Conservation (phyloP, 1,140 invertebrate species). For the Venturia canescens region DNA sequence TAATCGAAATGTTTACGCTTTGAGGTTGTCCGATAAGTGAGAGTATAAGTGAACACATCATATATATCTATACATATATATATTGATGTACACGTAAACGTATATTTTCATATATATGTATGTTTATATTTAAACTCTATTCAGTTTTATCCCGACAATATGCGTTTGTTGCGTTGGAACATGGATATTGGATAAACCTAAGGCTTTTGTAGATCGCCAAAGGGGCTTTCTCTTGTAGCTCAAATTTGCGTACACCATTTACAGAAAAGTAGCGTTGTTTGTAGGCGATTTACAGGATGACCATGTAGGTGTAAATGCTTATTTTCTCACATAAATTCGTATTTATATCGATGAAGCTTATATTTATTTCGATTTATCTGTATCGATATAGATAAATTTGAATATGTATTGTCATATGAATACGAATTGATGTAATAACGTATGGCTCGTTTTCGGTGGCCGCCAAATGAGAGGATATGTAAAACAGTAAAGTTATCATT, state of each 20-base stretch:
- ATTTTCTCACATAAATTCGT: not conserved
- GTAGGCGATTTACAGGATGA: not conserved
- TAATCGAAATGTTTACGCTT: not conserved
- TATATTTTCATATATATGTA: not conserved
- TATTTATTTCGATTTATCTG: too few species aligned
- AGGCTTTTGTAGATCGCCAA: not conserved
- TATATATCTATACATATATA: not conserved
- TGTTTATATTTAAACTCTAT: not conserved
- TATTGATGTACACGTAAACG: not conserved
- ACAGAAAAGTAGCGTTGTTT: slow-evolving; percentile 6
- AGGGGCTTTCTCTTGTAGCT: slow-evolving; percentile 6
- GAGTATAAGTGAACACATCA: too few species aligned
- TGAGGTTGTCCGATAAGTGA: not conserved
- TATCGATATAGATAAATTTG: too few species aligned
- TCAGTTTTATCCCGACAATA: not conserved
- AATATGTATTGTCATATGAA: too few species aligned
- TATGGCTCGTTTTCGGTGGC: too few species aligned
- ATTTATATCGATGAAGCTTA: too few species aligned
- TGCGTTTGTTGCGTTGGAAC: not conserved
- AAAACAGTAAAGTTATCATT: not conserved
- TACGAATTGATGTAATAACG: too few species aligned
- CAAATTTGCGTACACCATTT: not conserved
- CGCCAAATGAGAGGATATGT: too few species aligned
- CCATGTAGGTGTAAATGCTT: not conserved
- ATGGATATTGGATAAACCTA: not conserved